Percentiles rank a stretch among this genome's conserved stretches.
phyloP scores from a whole-genome alignment of 1,140 invertebrate species.

The Drosophila repleta region DNA sequence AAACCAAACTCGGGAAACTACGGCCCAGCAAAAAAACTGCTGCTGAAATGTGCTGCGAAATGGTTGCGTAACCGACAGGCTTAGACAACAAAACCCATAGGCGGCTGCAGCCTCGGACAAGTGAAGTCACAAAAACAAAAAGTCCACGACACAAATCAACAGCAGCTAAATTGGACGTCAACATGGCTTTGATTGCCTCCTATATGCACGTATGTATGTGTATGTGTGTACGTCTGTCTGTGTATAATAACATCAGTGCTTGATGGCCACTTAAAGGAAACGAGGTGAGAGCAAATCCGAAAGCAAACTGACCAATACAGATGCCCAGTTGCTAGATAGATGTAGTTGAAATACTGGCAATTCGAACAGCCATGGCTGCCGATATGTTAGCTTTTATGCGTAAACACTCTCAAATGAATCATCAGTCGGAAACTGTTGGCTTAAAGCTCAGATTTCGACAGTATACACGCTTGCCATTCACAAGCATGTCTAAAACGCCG shows the following conservation, averaged over 20 bases:
- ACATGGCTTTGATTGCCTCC: slow-evolving; percentile 73
- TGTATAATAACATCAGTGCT: slow-evolving; percentile 1
- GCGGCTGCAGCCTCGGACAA: slow-evolving; percentile 25
- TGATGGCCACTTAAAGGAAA: slow-evolving; percentile 27
- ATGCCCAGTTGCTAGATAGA: slow-evolving; percentile 16
- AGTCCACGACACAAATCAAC: slow-evolving; percentile 72
- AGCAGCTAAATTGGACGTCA: slow-evolving; percentile 76
- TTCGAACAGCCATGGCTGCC: slow-evolving; percentile 27
- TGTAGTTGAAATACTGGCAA: slow-evolving; percentile 22
- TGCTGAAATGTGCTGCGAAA: slow-evolving; percentile 40
- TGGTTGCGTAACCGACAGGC: slow-evolving; percentile 69
- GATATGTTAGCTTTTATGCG: slow-evolving; percentile 1
- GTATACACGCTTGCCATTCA: slow-evolving; percentile 66
- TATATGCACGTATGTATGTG: background rate
- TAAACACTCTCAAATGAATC: slow-evolving; percentile 7
- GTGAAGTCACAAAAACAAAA: slow-evolving; percentile 29
- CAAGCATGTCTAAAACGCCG: slow-evolving; percentile 51
- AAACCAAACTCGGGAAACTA: slow-evolving; percentile 12
- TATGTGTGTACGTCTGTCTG: slow-evolving; percentile 17
- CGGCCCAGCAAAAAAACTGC: slow-evolving; percentile 10
- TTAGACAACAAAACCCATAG: slow-evolving; percentile 33
- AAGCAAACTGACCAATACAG: slow-evolving; percentile 44
- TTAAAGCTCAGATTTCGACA: slow-evolving; percentile 54
- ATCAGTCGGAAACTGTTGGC: slow-evolving; percentile 49
- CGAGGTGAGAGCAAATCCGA: slow-evolving; percentile 32